phyloP scores from a whole-genome alignment of 2,797 vertebrate species.

The Holocentrus rufus region DNA sequence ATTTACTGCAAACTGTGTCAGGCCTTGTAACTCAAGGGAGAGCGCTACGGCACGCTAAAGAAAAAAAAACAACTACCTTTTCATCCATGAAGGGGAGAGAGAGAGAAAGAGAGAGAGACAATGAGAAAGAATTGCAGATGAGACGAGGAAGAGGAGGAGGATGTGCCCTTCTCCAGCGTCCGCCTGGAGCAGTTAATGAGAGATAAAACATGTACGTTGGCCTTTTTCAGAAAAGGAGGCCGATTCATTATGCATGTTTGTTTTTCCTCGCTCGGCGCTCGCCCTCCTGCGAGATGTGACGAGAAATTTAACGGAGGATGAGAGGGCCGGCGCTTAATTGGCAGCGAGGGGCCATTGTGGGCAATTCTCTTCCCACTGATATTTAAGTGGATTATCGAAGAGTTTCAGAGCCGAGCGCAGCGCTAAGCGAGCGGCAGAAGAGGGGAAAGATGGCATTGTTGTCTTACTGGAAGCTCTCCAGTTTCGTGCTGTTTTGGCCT shows the following conservation, averaged over 20 bases:
- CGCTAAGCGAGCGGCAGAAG: conserved; percentile 12
- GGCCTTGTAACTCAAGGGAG: background rate
- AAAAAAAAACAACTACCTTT: conserved; percentile 12
- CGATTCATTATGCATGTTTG: conserved; percentile 66
- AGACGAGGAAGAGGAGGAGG: background rate
- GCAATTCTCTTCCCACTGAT: conserved; percentile 38
- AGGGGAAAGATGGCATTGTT: background rate
- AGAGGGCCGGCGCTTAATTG: conserved; percentile 51
- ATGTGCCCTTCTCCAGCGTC: conserved; percentile 8
- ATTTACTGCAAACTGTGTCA: too few species aligned
- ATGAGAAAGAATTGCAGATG: conserved; percentile 7
- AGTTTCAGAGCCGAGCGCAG: conserved; percentile 23
- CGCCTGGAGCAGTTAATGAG: conserved; percentile 30
- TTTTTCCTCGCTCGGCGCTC: conserved; percentile 32
- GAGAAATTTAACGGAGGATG: conserved; percentile 45
- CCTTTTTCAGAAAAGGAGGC: conserved; percentile 46
- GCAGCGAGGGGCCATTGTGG: conserved; percentile 41
- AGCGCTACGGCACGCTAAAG: background rate
- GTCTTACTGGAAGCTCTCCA: conserved; percentile 36
- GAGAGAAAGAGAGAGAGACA: background rate
- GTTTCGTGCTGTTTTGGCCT: conserved; percentile 40
- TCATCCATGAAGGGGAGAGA: background rate
- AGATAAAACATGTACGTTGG: conserved; percentile 43
- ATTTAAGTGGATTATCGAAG: conserved; percentile 36
- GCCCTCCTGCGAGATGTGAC: conserved; percentile 38